Base-by-base conservation (phyloP, 2,888 invertebrate species). In the Cephonodes hylas region DNA sequence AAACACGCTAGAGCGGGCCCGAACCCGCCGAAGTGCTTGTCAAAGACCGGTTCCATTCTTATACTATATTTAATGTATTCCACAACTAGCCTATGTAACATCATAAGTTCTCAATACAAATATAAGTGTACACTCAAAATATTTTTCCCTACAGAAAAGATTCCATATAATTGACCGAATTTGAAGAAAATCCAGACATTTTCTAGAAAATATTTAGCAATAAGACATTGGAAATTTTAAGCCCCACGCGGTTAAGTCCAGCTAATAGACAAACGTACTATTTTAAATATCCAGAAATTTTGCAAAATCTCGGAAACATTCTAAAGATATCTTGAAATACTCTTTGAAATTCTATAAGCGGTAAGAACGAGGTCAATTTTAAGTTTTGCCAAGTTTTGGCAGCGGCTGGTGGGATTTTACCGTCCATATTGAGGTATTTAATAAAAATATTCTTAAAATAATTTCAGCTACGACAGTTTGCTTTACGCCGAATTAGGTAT, bases 41-140 rank as follows among this genome's bases (percentile, higher is more conserved):
- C 86, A 86, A 85, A 86, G 86, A 83, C 81, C 82, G 74, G 75
- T 81, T 76, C 77, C 76, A 84, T 81, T 80, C 81, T 78, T 76
- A 70, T 67, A n/a, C n/a, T n/a, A 38, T 38, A 69, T 70, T 79
- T 75, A 81, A 80, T 82, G 83, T 84, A 83, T 84, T 84, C 76
- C 10, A 53, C 31, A 18, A 27, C 53, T 53, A 53, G 18, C 31
- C 53, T 53, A 31, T 8, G 8, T 48, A 20, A 8, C 25, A 20
- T 8, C 23, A 3, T 31, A 53, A 18, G 18, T 53, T 53, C 15
- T 18, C n/a, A 53, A 53, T 27, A 18, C 25, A 10, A 10, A 20
- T 6, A 20, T 10, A 45, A 3, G 13, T 4, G n/a, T n/a, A n/a
- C n/a, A n/a, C n/a, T n/a, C n/a, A n/a, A n/a, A n/a, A n/a, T n/a